Percentiles rank a stretch among this genome's conserved stretches.
These are phyloP conservation scores for Lanistes nyassanus DNA, from an alignment of 1,140 invertebrate species.

Conservation along the genomic window DNA sequence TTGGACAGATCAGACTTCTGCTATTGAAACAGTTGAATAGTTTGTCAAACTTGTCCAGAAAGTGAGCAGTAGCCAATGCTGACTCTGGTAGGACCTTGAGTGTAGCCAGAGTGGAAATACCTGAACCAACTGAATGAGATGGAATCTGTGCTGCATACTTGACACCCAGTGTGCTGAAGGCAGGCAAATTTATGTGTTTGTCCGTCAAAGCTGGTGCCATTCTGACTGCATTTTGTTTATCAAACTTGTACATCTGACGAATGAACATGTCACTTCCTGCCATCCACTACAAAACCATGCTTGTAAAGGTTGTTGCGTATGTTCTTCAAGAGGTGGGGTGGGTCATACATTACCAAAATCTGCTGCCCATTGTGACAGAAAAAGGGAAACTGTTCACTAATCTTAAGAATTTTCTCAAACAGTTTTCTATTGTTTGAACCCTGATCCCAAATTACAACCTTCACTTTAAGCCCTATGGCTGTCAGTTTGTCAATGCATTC, in stretches of 20 bases:
- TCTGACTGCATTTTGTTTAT: no score
- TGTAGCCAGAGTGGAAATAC: no score
- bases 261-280: not conserved
- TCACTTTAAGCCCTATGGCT: not conserved
- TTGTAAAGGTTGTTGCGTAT: no score
- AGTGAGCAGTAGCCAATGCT: no score
- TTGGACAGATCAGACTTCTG: not conserved
- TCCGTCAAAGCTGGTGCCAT: not conserved
- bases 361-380: not conserved
- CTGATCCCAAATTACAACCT: not conserved
- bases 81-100: no score
- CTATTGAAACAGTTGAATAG: no score
- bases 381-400: not conserved
- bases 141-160: not conserved
- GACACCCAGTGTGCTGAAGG: not conserved
- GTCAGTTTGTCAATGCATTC: not conserved
- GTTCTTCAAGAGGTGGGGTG: not conserved
- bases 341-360: not conserved
- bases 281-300: no score
- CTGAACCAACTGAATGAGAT: slow-evolving; percentile 1
- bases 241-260: not conserved
- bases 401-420: not conserved
- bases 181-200: not conserved
- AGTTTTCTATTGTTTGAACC: not conserved
- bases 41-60: no score